phyloP scores from a whole-genome alignment of 2,797 vertebrate species.

The Sebastes oblongus region DNA sequence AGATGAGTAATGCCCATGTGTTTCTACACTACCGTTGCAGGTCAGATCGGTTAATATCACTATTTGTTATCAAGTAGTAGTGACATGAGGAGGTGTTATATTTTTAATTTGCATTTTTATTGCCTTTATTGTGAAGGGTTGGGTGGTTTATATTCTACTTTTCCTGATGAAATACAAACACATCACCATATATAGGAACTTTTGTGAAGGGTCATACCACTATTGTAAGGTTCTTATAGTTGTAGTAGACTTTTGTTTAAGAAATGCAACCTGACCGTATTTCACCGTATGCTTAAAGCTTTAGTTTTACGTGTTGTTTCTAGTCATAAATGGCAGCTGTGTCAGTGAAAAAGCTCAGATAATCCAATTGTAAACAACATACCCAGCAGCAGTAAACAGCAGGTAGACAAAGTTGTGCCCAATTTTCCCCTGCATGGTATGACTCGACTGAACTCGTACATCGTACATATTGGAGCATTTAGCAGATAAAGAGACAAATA shows the following conservation, averaged over 20 bases:
- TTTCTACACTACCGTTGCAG: background rate
- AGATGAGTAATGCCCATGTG: background rate
- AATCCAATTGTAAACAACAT: background rate
- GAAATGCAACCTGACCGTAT: background rate
- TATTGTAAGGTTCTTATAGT: background rate
- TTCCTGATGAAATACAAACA: background rate
- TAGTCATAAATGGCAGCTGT: background rate
- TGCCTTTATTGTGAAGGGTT: background rate
- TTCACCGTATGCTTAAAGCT: background rate
- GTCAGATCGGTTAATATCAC: background rate
- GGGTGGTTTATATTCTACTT: background rate
- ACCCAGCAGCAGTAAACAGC: background rate
- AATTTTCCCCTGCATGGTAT: background rate
- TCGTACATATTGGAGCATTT: too few species aligned
- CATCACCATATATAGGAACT: background rate
- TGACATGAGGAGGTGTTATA: background rate
- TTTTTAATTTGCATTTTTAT: background rate
- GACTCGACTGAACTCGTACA: too few species aligned
- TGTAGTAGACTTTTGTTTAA: background rate
- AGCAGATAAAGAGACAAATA: too few species aligned
- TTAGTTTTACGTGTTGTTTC: background rate
- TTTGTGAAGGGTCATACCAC: background rate
- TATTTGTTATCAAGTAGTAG: background rate
- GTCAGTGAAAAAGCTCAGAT: background rate
- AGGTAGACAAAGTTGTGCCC: background rate